These are phyloP conservation scores for Formica selysi DNA, from an alignment of 1,140 invertebrate genomes.

Conservation along the genomic window DNA sequence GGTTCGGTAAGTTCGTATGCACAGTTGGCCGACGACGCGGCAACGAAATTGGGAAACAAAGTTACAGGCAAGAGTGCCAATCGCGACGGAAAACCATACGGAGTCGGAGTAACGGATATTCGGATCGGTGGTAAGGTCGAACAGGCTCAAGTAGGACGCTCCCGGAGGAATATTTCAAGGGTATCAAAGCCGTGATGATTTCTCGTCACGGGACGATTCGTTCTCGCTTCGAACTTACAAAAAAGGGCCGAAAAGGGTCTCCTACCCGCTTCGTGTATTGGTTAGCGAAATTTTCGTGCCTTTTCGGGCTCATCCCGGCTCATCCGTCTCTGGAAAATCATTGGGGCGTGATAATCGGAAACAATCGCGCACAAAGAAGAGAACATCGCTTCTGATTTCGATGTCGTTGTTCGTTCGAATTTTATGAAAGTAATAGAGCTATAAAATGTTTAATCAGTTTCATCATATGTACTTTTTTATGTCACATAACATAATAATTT, in stretches of 20 bases:
- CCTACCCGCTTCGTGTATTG: slow-evolving; percentile 6
- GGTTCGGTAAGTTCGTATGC: slow-evolving; percentile 40
- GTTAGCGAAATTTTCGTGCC: slow-evolving; percentile 7
- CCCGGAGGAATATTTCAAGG: slow-evolving; percentile 7
- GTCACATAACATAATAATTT: neutral
- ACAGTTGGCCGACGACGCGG: slow-evolving; percentile 17
- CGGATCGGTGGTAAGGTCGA: neutral
- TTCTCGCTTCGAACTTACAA: neutral
- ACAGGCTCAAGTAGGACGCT: neutral
- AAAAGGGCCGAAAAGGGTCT: neutral
- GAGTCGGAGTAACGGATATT: slow-evolving; percentile 27
- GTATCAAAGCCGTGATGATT: neutral
- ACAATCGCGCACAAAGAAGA: neutral
- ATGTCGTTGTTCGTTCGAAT: neutral
- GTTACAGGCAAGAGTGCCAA: slow-evolving; percentile 40
- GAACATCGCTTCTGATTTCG: neutral
- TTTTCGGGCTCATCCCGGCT: neutral
- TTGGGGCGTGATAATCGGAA: neutral
- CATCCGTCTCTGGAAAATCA: slow-evolving; percentile 8
- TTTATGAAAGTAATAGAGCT: neutral
- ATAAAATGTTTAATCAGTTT: slow-evolving; percentile 8
- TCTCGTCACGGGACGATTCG: slow-evolving; percentile 8
- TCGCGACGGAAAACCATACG: slow-evolving; percentile 18
- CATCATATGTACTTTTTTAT: neutral
- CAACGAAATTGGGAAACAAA: slow-evolving; percentile 54